Percentiles rank a stretch among this genome's conserved stretches.
Evolutionary conservation across 2,797 vertebrate species (phyloP).

Genomic region (Lacerta bilineata): DNA sequence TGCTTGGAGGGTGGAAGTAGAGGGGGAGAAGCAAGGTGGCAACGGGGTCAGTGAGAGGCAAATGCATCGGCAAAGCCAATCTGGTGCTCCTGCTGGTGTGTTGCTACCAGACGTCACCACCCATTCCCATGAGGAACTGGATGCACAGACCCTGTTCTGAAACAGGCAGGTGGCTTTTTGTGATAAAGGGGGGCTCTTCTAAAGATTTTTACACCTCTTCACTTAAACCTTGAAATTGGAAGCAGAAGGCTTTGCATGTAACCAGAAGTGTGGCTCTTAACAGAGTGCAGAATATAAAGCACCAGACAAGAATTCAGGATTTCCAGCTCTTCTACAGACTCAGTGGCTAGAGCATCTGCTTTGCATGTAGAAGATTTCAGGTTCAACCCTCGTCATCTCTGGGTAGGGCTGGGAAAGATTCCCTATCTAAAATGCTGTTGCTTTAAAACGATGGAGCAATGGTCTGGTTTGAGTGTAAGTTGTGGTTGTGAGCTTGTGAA

Average conservation of each 20-base stretch:
- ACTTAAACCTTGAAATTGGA: background rate
- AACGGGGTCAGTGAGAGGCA: no score
- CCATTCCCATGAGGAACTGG: background rate
- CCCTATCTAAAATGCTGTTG: no score
- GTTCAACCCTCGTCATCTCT: no score
- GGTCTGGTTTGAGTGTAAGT: background rate
- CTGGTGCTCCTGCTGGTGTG: no score
- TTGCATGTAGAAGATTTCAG: no score
- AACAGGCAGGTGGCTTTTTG: background rate
- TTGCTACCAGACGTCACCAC: background rate
- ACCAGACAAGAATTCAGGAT: background rate
- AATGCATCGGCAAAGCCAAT: no score
- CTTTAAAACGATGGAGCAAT: no score
- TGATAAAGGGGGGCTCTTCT: background rate
- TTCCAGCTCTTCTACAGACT: no score
- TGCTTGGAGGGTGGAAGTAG: no score
- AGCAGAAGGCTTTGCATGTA: background rate
- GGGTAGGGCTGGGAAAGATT: no score
- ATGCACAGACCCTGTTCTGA: conserved; percentile 1
- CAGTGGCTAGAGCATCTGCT: no score
- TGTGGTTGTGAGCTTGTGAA: conserved; percentile 1
- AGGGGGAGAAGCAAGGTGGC: no score
- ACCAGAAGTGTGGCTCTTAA: background rate
- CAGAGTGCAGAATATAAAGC: background rate
- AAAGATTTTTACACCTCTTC: background rate